Percentiles rank a stretch among this genome's conserved stretches.
These are phyloP conservation scores for Erethizon dorsatum DNA, from an alignment of 2,797 vertebrate species.

Conservation along the genomic window DNA sequence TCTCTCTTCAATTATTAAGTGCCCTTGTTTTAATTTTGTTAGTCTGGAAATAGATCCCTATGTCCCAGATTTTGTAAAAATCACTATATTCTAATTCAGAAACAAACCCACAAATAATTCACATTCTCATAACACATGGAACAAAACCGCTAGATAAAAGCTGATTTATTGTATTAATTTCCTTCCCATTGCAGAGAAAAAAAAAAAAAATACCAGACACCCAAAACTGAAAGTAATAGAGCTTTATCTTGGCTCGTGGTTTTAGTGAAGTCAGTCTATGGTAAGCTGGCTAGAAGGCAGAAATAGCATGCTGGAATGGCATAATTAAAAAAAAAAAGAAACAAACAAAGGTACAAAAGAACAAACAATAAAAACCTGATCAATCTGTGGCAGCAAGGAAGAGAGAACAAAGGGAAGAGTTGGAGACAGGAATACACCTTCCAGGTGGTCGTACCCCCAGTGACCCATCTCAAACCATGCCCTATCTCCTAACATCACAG, in stretches of 20 bases:
- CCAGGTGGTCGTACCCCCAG: neutral
- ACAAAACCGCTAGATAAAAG: neutral
- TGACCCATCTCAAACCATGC: neutral
- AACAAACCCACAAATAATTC: neutral
- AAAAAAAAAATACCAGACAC: neutral
- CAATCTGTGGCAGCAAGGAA: neutral
- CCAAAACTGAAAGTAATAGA: neutral
- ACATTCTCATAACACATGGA: conserved; percentile 4
- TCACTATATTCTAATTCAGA: conserved; percentile 7
- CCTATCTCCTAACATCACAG: neutral
- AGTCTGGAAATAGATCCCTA: neutral
- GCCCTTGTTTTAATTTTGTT: neutral
- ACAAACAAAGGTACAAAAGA: neutral
- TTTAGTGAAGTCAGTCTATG: neutral
- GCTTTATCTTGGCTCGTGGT: neutral
- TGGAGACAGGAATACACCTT: neutral
- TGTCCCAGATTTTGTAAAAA: neutral
- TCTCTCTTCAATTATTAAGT: neutral
- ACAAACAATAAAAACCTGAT: neutral
- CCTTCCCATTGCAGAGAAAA: neutral
- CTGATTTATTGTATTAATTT: neutral
- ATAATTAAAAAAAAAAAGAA: neutral
- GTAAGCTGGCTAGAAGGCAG: neutral
- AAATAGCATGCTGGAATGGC: neutral
- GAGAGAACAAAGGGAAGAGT: neutral